These are phyloP conservation scores for Conus canariensis DNA, from an alignment of 2,888 invertebrate genomes.

Conservation along the genomic window DNA sequence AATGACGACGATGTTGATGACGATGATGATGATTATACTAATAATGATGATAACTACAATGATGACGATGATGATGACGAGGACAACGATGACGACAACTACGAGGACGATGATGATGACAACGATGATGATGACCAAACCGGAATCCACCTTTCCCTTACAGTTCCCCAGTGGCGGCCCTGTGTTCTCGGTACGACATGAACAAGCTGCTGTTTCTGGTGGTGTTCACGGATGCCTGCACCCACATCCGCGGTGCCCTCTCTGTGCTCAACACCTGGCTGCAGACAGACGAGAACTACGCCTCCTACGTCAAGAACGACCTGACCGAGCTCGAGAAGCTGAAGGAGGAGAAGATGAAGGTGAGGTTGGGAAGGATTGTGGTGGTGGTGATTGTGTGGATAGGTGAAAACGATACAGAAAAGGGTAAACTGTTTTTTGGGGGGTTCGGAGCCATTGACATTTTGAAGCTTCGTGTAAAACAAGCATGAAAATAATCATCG, in stretches of 20 bases:
- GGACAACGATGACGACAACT: not conserved
- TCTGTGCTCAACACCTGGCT: conserved; percentile 68
- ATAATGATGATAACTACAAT: not conserved
- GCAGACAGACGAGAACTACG: conserved; percentile 70
- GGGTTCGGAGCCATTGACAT: too few species aligned
- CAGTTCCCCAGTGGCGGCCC: conserved; percentile 42
- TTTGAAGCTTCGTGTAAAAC: not conserved
- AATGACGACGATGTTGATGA: too few species aligned
- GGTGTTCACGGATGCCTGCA: conserved; percentile 71
- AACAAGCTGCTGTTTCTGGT: conserved; percentile 68
- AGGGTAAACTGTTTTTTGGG: too few species aligned
- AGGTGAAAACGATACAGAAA: too few species aligned
- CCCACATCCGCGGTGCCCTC: conserved; percentile 66
- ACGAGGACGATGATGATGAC: too few species aligned
- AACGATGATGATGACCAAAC: too few species aligned
- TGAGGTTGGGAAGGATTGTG: not conserved
- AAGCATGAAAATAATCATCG: too few species aligned
- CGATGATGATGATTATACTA: too few species aligned
- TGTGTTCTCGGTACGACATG: conserved; percentile 48
- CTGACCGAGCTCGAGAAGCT: conserved; percentile 63
- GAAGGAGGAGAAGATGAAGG: conserved; percentile 61
- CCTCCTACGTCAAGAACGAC: conserved; percentile 68
- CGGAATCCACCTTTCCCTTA: not conserved
- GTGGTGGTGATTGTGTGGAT: too few species aligned
- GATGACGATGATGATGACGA: not conserved